Base-by-base conservation (phyloP, 2,113 vertebrate species). In the Athene noctua region DNA sequence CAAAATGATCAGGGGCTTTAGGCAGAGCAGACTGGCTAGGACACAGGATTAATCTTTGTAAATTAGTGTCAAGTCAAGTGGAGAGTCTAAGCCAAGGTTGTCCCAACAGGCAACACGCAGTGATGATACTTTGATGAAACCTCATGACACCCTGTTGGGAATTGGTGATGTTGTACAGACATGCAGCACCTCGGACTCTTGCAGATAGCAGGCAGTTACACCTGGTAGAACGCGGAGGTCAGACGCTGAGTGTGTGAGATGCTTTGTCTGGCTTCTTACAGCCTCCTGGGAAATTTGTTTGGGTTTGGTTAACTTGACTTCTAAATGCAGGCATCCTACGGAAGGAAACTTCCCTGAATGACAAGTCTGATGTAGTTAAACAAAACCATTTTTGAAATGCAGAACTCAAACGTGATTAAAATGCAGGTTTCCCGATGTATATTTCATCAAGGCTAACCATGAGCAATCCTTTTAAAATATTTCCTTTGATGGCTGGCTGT, bases 271-370 rank as follows among this genome's bases (percentile, higher is more conserved):
- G 74, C 55, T 91, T 62, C 44, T 63, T 94, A 38, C 29, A 83
- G 81, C 82, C 85, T 68, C 92, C 88, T 93, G 87, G 94, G 95
- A 97, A 97, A 92, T 87, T 32, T 87, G 92, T 94, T 88, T 94
- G 91, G 80, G 88, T 96, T 97, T 96, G 71, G 93, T 94, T 92
- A 92, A 92, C 86, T 91, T 92, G 88, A 83, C 92, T 94, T 88
- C 73, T 79, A 77, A 96, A 97, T 88, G 86, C 38, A 59, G 54
- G 58, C 89, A 91, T 94, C 83, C 83, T 93, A 79, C 11, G 36
- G 93, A 97, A 97, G 92, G 90, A 89, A 85, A 94, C 85, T 78
- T 95, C 92, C 62, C 89, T 94, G 95, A 79, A 66, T 85, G 95
- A 89, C 92, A 90, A 75, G 82, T 55, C 90, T 80, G 55, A 86